These are phyloP conservation scores for Sminthurinus aureus DNA, from an alignment of 2,888 invertebrate genomes.

Conservation along the genomic window DNA sequence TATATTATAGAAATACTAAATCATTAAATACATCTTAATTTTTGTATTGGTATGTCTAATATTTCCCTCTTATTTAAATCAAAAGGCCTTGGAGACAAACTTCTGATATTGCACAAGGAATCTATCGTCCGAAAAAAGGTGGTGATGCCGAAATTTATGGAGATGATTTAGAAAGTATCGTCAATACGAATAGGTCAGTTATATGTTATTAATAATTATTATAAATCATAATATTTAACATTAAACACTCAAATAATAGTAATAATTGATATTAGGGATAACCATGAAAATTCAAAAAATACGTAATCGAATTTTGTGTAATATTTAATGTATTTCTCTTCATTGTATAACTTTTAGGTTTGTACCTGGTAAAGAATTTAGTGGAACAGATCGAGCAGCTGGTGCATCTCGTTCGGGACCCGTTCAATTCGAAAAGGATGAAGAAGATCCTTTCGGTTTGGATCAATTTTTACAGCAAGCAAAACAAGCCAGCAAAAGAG, in stretches of 20 bases:
- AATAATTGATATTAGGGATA: too few species aligned
- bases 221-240: too few species aligned
- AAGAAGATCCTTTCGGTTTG: constrained; percentile 94
- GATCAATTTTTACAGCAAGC: constrained; percentile 98
- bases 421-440: constrained; percentile 90
- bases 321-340: too few species aligned
- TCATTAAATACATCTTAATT: not conserved
- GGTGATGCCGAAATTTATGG: constrained; percentile 91
- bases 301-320: not conserved
- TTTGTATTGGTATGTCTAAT: too few species aligned
- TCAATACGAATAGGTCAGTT: constrained; percentile 67
- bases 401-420: constrained; percentile 81
- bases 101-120: constrained; percentile 83
- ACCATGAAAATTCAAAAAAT: not conserved
- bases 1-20: not conserved
- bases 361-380: constrained; percentile 97
- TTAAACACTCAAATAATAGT: not conserved
- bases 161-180: constrained; percentile 86
- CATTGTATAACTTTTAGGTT: constrained; percentile 70
- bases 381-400: constrained; percentile 81
- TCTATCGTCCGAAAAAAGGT: constrained; percentile 88
- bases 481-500: constrained; percentile 78
- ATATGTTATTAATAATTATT: not conserved
- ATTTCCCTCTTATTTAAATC: constrained; percentile 5
- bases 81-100: constrained; percentile 86